A percentile compares a stretch with the other conserved stretches of the same genome.
These are phyloP conservation scores for Drosophila trichaetosa DNA, from an alignment of 2,888 invertebrate species.

Conservation along the genomic window DNA sequence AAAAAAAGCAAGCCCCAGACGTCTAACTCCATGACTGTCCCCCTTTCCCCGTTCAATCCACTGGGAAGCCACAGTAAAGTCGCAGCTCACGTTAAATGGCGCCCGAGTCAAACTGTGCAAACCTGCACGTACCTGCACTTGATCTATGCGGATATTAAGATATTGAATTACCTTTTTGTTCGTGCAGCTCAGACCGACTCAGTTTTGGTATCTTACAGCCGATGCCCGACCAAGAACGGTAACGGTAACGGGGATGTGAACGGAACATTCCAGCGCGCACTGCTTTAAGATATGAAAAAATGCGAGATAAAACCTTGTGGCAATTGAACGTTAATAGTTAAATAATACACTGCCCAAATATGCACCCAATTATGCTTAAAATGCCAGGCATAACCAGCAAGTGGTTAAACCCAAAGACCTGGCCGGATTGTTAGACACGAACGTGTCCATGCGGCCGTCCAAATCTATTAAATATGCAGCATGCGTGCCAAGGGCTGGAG, in stretches of 20 bases:
- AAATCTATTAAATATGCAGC: constrained; percentile 73
- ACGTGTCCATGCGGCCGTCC: constrained; percentile 54
- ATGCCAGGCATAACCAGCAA: constrained; percentile 66
- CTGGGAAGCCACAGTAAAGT: constrained; percentile 61
- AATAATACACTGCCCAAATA: constrained; percentile 74
- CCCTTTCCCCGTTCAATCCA: constrained; percentile 8
- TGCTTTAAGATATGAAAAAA: constrained; percentile 58
- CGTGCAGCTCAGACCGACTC: constrained; percentile 67
- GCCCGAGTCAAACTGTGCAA: constrained; percentile 76
- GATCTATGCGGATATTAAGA: constrained; percentile 79
- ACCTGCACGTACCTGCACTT: constrained; percentile 79
- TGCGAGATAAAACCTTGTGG: constrained; percentile 66
- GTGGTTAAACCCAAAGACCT: constrained; percentile 43
- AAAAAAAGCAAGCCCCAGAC: constrained; percentile 1
- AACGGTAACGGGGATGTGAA: constrained; percentile 5
- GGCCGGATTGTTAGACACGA: constrained; percentile 30
- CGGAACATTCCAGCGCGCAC: constrained; percentile 42
- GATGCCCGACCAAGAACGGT: neutral
- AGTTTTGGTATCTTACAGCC: constrained; percentile 16
- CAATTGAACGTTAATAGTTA: constrained; percentile 79
- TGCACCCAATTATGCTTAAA: constrained; percentile 75
- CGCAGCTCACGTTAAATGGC: constrained; percentile 65
- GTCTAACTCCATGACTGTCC: constrained; percentile 9
- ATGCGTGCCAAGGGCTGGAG: constrained; percentile 55
- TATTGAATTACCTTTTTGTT: constrained; percentile 77